A percentile compares a stretch with the other conserved stretches of the same genome.
Evolutionary conservation across 2,888 invertebrate species (phyloP).

Genomic region (Phengaris alcon): DNA sequence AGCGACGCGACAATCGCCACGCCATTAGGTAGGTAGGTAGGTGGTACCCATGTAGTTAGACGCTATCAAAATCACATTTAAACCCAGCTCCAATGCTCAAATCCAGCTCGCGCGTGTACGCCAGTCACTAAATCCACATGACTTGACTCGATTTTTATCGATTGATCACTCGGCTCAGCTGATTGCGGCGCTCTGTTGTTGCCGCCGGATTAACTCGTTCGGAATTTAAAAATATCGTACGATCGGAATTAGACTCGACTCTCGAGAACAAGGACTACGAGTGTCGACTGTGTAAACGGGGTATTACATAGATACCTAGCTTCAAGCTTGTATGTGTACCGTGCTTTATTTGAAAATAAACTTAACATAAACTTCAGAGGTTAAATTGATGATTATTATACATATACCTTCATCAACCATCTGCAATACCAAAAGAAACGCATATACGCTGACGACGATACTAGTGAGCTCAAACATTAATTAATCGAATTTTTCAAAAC

Average conservation of each 20-base stretch:
- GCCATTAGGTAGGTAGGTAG: not conserved
- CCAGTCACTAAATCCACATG: conserved; percentile 50
- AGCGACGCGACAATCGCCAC: not conserved
- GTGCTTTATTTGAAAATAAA: not conserved
- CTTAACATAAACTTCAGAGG: no score
- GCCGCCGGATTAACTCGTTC: conserved; percentile 64
- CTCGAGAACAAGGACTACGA: not conserved
- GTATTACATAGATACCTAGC: not conserved
- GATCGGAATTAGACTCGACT: conserved; percentile 18
- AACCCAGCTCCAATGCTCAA: not conserved
- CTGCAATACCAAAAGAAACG: no score
- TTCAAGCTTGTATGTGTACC: not conserved
- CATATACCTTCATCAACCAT: no score
- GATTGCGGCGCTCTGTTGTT: conserved; percentile 74
- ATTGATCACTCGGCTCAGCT: conserved; percentile 74
- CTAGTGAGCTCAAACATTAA: no score
- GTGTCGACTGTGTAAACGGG: not conserved
- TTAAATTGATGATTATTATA: no score
- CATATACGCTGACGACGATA: no score
- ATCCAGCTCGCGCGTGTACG: not conserved
- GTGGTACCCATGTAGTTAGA: not conserved
- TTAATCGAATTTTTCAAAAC: no score
- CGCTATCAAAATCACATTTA: conserved; percentile 11
- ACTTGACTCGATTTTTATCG: conserved; percentile 71
- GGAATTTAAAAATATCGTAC: conserved; percentile 22